Percentiles rank a stretch among this genome's conserved stretches.
Evolutionary conservation across 1,140 invertebrate species (phyloP).

Genomic region (Drosophila micromelanica): DNA sequence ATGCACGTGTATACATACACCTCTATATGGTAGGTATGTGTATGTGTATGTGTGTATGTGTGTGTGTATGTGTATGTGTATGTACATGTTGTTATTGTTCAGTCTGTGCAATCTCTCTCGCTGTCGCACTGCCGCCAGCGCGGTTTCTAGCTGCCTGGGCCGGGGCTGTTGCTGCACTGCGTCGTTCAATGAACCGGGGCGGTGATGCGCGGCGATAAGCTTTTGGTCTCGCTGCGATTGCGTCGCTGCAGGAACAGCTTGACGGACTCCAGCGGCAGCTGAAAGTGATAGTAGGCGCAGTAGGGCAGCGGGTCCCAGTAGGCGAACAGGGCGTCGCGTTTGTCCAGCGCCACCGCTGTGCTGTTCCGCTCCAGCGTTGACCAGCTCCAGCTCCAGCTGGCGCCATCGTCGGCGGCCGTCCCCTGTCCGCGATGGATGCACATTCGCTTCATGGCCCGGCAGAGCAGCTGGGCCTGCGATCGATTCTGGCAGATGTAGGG

Average conservation of each 20-base stretch:
- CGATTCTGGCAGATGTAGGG: slow-evolving; percentile 91
- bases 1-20: not conserved
- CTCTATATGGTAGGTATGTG: not conserved
- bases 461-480: slow-evolving; percentile 87
- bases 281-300: slow-evolving; percentile 92
- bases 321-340: slow-evolving; percentile 90
- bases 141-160: slow-evolving; percentile 25
- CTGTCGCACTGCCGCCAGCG: slow-evolving; percentile 14
- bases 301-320: slow-evolving; percentile 93
- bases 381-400: slow-evolving; percentile 72
- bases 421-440: slow-evolving; percentile 73
- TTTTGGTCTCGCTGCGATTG: slow-evolving; percentile 73
- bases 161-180: slow-evolving; percentile 43
- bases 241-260: slow-evolving; percentile 82
- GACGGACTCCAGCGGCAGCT: slow-evolving; percentile 88
- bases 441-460: slow-evolving; percentile 84
- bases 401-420: slow-evolving; percentile 85
- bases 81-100: slow-evolving; percentile 61
- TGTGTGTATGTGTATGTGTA: not conserved
- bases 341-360: slow-evolving; percentile 87
- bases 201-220: slow-evolving; percentile 77
- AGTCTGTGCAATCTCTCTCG: slow-evolving; percentile 77
- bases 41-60: not conserved
- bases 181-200: slow-evolving; percentile 81
- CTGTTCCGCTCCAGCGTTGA: slow-evolving; percentile 62